phyloP scores from a whole-genome alignment of 2,113 vertebrate species.

The Neoarius graeffei region DNA sequence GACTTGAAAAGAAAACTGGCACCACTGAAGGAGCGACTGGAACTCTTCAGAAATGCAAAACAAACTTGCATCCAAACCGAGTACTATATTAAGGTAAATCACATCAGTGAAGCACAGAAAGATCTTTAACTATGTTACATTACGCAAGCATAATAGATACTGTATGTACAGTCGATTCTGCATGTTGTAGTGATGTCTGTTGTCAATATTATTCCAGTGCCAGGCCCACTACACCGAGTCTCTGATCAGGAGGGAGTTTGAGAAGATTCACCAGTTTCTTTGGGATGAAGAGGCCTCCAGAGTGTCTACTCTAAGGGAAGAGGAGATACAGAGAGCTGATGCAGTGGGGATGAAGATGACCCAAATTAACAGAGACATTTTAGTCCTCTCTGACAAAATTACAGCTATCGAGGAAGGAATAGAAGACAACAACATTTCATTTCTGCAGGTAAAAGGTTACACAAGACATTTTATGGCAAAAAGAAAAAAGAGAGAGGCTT shows the following conservation, averaged over 20 bases:
- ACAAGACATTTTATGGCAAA: background rate
- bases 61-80: conserved; percentile 11
- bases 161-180: background rate
- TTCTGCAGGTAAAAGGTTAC: conserved; percentile 45
- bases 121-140: background rate
- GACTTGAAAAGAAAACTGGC: conserved; percentile 31
- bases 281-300: conserved; percentile 34
- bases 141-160: background rate
- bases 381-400: conserved; percentile 30
- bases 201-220: conserved; percentile 15
- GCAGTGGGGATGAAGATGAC: conserved; percentile 11
- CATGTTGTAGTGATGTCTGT: background rate
- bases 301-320: conserved; percentile 34
- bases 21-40: conserved; percentile 40
- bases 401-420: conserved; percentile 23
- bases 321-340: conserved; percentile 45
- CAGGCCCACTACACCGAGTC: conserved; percentile 38
- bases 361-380: conserved; percentile 26
- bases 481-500: background rate
- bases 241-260: conserved; percentile 44
- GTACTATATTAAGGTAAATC: conserved; percentile 51
- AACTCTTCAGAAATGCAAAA: conserved; percentile 33
- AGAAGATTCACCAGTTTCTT: conserved; percentile 46
- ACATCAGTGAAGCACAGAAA: too few relatives aligned
- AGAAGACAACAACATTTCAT: conserved; percentile 32